These are phyloP conservation scores for Condylura cristata DNA, from an alignment of 2,113 vertebrate species.

Conservation along the genomic window DNA sequence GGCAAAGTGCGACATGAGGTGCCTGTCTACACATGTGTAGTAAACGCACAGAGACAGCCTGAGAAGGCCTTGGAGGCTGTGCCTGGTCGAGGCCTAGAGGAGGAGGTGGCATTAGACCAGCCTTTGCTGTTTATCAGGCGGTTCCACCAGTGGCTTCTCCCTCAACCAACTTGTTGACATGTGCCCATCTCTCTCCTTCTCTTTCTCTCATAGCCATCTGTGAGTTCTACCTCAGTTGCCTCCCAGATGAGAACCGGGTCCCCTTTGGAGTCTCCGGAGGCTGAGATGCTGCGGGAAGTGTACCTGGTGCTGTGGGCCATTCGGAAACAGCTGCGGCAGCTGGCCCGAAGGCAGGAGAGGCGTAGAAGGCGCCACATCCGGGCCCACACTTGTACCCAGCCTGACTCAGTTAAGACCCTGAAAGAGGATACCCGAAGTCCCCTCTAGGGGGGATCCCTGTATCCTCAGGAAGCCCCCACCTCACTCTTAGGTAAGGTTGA, in stretches of 20 bases:
- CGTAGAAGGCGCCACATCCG: neutral
- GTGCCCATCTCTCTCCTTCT: neutral
- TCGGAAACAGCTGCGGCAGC: conserved; percentile 63
- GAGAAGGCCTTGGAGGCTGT: neutral
- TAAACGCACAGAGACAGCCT: neutral
- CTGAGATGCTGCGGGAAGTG: conserved; percentile 72
- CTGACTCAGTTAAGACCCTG: neutral
- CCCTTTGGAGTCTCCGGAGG: conserved; percentile 36
- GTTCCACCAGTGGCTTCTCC: neutral
- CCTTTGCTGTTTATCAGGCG: neutral
- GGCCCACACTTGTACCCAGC: neutral
- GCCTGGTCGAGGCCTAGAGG: neutral
- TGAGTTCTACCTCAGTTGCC: conserved; percentile 53
- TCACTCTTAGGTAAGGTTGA: conserved; percentile 15
- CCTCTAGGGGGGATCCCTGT: conserved; percentile 53
- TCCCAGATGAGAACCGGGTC: conserved; percentile 35
- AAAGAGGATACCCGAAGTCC: conserved; percentile 67
- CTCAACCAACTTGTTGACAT: neutral
- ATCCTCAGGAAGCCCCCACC: conserved; percentile 32
- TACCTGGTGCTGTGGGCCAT: conserved; percentile 75
- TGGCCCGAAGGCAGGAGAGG: conserved; percentile 64
- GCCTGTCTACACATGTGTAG: neutral
- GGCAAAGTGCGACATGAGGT: neutral
- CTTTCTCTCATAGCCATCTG: conserved; percentile 54
- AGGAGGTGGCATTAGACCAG: neutral